A percentile compares a stretch with the other conserved stretches of the same genome.
Conservation (phyloP, 2,113 vertebrate species). For the Ciconia stormi region DNA sequence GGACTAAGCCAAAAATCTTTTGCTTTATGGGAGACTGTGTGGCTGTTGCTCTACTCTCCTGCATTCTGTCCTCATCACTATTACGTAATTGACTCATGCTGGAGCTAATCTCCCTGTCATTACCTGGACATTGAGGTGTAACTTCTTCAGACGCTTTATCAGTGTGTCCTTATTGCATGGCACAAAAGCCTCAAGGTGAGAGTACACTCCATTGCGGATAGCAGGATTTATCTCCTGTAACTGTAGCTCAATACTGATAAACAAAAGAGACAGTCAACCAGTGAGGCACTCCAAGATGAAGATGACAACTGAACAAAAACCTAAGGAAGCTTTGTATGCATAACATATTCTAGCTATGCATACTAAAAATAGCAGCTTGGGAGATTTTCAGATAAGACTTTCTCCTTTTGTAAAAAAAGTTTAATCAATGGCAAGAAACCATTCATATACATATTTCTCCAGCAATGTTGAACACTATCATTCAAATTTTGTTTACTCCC, state of each 20-base stretch:
- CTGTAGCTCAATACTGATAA: constrained; percentile 93
- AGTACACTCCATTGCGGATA: constrained; percentile 86
- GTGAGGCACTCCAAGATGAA: neutral
- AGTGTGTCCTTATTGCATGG: constrained; percentile 96
- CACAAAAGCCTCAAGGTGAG: constrained; percentile 95
- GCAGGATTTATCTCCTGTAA: constrained; percentile 87
- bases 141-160: constrained; percentile 96
- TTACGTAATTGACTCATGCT: neutral
- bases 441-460: neutral
- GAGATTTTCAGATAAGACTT: neutral
- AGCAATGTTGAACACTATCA: neutral
- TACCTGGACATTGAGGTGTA: constrained; percentile 97
- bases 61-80: neutral
- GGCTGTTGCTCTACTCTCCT: neutral
- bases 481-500: neutral
- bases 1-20: neutral
- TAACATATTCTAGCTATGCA: neutral
- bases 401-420: no score
- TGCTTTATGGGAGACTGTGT: neutral
- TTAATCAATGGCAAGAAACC: neutral
- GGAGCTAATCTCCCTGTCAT: neutral
- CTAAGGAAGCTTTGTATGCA: neutral
- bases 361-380: neutral
- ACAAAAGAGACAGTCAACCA: constrained; percentile 10
- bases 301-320: neutral